Base-by-base conservation (phyloP, 2,888 invertebrate genomes). In the Crossocerus cetratus region DNA sequence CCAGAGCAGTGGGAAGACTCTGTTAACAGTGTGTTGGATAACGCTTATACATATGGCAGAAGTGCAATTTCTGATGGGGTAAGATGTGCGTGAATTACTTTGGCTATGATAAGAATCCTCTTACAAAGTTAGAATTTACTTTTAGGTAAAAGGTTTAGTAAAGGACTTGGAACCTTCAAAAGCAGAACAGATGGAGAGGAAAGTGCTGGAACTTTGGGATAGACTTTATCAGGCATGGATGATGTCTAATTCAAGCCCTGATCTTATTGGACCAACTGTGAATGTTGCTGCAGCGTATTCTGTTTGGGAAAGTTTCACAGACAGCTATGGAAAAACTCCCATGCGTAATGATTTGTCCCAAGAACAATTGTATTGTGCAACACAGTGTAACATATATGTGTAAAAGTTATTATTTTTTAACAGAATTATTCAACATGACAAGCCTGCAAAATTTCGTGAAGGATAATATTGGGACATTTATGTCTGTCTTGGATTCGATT, bases 151-250 rank as follows among this genome's bases (percentile, higher is more conserved):
- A 87, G 94, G 94, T 86, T 92, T 96, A 83, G 92, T 97, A 65
- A 94, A 94, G 88, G 96, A 96, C 84, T 94, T 96, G 0, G 96
- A 96, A 86, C 93, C 95, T 0, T 93, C 93, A 23, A 97, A 97
- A 90, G 95, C 96, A 49, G 94, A 94, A 32, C 94, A 95, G 72
- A 92, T 98, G 49, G 98, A 98, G 88, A 94, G 94, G 75, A 97
- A 98, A 90, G 94, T 98, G 1, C 91, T 98, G 49, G 97, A 97
- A 89, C 92, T 99, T 18, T 98, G 98, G 97, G 98, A 98, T 91
- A 92, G 97, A 72, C 93, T 98, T 56, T 98, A 98, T 91, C 96
- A 98, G 90, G 95, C 96, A 72, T 98, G 97, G 97, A 95, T 97
- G 91, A 94, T 95, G 86, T 94, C 95, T 0, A 93, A 93, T 79